phyloP scores from a whole-genome alignment of 1,140 invertebrate species.

The Lordiphosa clarofinis region DNA sequence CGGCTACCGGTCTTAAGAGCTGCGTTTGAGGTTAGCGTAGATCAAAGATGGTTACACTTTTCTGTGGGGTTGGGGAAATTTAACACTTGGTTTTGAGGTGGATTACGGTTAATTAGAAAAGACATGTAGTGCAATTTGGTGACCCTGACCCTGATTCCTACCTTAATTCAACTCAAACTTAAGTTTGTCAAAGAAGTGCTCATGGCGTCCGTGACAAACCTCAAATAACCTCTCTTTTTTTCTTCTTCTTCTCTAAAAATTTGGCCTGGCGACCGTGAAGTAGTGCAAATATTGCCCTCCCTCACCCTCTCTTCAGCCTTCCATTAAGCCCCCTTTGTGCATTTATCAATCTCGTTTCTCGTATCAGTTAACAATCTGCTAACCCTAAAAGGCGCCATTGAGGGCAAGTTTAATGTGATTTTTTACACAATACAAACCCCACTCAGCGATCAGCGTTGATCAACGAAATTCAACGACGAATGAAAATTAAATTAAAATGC shows the following conservation, averaged over 20 bases:
- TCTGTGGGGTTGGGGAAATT: no score
- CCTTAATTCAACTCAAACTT: no score
- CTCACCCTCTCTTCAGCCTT: not conserved
- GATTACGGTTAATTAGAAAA: no score
- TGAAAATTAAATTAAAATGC: constrained; percentile 69
- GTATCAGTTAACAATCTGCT: constrained; percentile 28
- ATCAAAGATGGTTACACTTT: constrained; percentile 53
- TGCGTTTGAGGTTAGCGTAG: constrained; percentile 15
- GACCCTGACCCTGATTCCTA: no score
- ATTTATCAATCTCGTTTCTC: constrained; percentile 24
- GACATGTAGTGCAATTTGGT: no score
- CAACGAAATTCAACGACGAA: constrained; percentile 50
- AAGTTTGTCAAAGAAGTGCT: no score
- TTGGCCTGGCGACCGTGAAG: no score
- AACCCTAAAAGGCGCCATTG: constrained; percentile 54
- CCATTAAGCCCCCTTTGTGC: not conserved
- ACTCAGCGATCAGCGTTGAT: constrained; percentile 25
- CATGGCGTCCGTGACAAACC: no score
- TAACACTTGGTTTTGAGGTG: no score
- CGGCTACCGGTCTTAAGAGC: constrained; percentile 55
- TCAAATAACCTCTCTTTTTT: no score
- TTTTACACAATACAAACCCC: constrained; percentile 56
- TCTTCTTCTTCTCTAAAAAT: no score
- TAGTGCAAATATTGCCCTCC: no score
- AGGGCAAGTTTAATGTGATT: constrained; percentile 74